These are phyloP conservation scores for Cochlearius cochlearius DNA, from an alignment of 2,113 vertebrate genomes.

Conservation along the genomic window DNA sequence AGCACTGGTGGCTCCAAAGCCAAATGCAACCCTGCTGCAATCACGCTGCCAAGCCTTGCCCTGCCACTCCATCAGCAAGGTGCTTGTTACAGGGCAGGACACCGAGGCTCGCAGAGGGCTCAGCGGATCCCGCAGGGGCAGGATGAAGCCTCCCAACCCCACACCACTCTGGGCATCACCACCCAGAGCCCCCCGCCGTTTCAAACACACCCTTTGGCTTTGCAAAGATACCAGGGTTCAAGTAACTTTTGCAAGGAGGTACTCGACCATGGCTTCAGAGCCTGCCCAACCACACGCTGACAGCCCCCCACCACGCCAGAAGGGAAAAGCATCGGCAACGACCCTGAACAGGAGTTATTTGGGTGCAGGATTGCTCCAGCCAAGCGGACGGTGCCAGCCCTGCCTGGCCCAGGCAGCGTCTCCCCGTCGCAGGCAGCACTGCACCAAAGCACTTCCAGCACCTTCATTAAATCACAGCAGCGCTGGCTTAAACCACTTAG, in stretches of 20 bases:
- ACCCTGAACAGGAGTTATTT: not conserved
- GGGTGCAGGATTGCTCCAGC: not conserved
- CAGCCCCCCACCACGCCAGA: accelerated
- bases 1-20: not conserved
- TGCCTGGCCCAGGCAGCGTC: not conserved
- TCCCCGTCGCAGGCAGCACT: not conserved
- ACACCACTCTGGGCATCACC: not conserved
- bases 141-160: not conserved
- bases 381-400: not conserved
- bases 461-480: conserved; percentile 2
- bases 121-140: accelerated
- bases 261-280: not conserved
- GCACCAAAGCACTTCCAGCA: not conserved
- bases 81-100: not conserved
- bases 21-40: not conserved
- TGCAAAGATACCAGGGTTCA: not conserved
- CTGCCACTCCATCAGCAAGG: not conserved
- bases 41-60: not conserved
- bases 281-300: accelerated
- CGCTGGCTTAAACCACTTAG: not conserved
- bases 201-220: not conserved
- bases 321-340: not conserved
- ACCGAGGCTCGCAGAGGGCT: accelerated
- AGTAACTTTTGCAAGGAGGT: not conserved
- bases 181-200: not conserved